Evolutionary conservation across 2,888 invertebrate genomes (phyloP), one percentile per base, ranked within the genome.

Genomic region (Phasia obesa): DNA sequence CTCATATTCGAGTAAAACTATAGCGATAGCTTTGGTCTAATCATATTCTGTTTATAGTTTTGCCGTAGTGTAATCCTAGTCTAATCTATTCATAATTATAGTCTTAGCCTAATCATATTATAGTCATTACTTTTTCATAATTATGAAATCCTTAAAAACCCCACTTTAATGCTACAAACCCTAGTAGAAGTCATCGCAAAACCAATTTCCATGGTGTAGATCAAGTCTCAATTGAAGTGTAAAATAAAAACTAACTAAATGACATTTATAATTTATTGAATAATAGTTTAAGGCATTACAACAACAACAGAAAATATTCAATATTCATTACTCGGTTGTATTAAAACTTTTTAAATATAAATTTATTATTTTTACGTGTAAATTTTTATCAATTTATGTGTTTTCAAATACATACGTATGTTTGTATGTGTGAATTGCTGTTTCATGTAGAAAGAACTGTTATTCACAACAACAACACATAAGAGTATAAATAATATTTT

Each of bases 261-360:
- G 55, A 55, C 55, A 70, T 70, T 70, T 57, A 21, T 47, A 57
- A 57, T 57, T 70, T 70, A 70, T 70, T 57, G n/a, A 55, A 47
- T 17, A 19, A 44, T 55, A 57, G 57, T 23, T 70, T 70, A 31
- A 70, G 70, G 70, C 47, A 57, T 47, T 11, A 35, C 35, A 35
- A 35, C 35, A 35, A 35, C 11, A 47, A n/a, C 11, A 11, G 5
- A 2, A 21, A 19, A 44, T 57, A 53, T 67, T 25, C 23, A 51
- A 65, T 51, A 51, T 65, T 4, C 49, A 31, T n/a, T n/a, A n/a
- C n/a, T 42, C 6, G 15, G 2, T 11, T 44, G 13, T 21, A 57
- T n/a, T n/a, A 21, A 53, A 67, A 67, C 13, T 38, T 53, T 9
- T 35, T 35, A 11, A 4, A 11, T 53, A 53, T 17, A 35, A 57